Conservation (phyloP, 37 sponge, comb jelly and placozoan genomes). For the Tethya wilhelma region DNA sequence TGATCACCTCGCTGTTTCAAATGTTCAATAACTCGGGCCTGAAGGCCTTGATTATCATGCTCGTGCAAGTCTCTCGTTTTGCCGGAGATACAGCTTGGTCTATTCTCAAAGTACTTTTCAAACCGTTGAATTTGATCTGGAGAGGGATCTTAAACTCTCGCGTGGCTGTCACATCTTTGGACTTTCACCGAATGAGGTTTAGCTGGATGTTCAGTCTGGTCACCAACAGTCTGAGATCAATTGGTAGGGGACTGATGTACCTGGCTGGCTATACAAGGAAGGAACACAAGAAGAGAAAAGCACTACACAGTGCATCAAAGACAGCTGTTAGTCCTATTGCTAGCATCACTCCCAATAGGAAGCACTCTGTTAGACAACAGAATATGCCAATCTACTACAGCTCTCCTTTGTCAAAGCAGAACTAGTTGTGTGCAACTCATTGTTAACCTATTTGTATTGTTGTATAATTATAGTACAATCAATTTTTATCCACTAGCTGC, state of each 20-base stretch:
- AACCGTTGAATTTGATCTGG: constrained; percentile 30
- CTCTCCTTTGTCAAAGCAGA: constrained; percentile 9
- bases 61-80: neutral
- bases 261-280: constrained; percentile 39
- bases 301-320: neutral
- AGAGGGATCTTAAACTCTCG: constrained; percentile 43
- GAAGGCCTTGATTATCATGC: neutral
- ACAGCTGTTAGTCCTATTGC: neutral
- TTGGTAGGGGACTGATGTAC: constrained; percentile 41
- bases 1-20: constrained; percentile 23
- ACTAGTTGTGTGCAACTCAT: neutral
- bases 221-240: constrained; percentile 37
- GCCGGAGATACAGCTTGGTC: neutral
- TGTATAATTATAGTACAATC: too few relatives aligned
- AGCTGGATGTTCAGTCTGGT: constrained; percentile 40
- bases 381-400: constrained; percentile 17
- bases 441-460: too few relatives aligned
- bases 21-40: constrained; percentile 1
- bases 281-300: constrained; percentile 28
- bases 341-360: neutral
- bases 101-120: constrained; percentile 2
- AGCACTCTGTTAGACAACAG: neutral
- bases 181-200: constrained; percentile 27
- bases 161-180: constrained; percentile 60
- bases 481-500: too few relatives aligned